Conservation (phyloP, 2,797 vertebrate species). For the Pterois miles region DNA sequence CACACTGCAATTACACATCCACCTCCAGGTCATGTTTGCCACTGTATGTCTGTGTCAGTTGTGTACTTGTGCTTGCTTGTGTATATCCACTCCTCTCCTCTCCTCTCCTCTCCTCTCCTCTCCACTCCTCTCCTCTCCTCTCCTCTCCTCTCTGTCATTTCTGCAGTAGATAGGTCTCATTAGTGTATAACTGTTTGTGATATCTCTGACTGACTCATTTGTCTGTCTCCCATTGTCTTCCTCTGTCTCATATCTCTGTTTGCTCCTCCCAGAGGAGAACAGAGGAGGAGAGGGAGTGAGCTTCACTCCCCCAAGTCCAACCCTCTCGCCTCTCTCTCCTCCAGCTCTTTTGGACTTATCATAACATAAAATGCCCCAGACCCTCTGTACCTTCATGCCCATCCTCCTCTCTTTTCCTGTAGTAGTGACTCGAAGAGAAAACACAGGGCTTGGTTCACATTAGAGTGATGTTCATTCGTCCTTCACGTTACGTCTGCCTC, state of each 20-base stretch:
- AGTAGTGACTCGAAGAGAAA: slow-evolving; percentile 11
- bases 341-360: slow-evolving; percentile 31
- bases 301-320: slow-evolving; percentile 22
- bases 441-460: slow-evolving; percentile 37
- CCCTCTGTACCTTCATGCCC: slow-evolving; percentile 8
- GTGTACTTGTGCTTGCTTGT: slow-evolving; percentile 24
- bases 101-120: slow-evolving; percentile 23
- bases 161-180: slow-evolving; percentile 76
- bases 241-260: slow-evolving; percentile 66
- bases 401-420: slow-evolving; percentile 19
- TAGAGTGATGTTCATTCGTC: slow-evolving; percentile 61
- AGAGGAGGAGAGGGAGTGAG: slow-evolving; percentile 43
- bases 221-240: slow-evolving; percentile 75
- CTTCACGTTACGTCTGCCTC: slow-evolving; percentile 52
- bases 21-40: slow-evolving; percentile 72
- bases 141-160: slow-evolving; percentile 37
- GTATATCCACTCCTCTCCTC: slow-evolving; percentile 6
- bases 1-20: slow-evolving; percentile 80
- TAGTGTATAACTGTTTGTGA: slow-evolving; percentile 78
- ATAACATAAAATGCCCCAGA: slow-evolving; percentile 32
- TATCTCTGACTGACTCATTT: slow-evolving; percentile 78
- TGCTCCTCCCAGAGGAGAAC: slow-evolving; percentile 63
- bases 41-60: slow-evolving; percentile 52
- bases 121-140: slow-evolving; percentile 13
- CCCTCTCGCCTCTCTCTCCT: slow-evolving; percentile 15